Evolutionary conservation across 2,113 vertebrate species (phyloP).

Genomic region (Uria lomvia): DNA sequence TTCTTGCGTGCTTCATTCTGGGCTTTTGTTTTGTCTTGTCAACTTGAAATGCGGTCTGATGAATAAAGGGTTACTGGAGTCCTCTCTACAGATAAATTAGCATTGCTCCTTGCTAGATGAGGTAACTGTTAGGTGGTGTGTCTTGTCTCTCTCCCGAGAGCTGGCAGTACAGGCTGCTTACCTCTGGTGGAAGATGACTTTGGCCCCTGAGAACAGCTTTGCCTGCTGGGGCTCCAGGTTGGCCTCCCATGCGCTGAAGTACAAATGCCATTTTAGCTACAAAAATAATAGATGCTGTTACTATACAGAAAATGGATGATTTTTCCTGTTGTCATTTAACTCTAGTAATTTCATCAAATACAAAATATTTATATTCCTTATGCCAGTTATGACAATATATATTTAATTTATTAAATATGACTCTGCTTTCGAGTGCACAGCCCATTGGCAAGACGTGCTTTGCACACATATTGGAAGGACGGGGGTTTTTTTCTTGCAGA

Average conservation of each 20-base stretch:
- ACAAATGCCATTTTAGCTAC: background rate
- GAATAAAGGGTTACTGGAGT: accelerated
- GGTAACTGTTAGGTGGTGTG: too few species aligned
- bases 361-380: constrained; percentile 49
- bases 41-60: background rate
- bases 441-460: background rate
- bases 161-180: background rate
- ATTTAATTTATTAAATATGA: constrained; percentile 24
- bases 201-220: background rate
- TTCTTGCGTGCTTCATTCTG: accelerated
- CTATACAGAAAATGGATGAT: background rate
- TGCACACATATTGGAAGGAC: constrained; percentile 29
- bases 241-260: background rate
- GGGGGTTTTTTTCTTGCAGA: background rate
- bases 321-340: constrained; percentile 8
- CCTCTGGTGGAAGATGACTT: background rate
- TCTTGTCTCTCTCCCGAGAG: background rate
- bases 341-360: constrained; percentile 44
- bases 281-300: background rate
- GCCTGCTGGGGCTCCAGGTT: background rate
- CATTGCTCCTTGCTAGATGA: background rate
- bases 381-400: constrained; percentile 11
- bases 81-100: background rate
- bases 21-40: background rate
- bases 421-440: background rate